phyloP scores from a whole-genome alignment of 2,888 invertebrate genomes.

The Timema podura region DNA sequence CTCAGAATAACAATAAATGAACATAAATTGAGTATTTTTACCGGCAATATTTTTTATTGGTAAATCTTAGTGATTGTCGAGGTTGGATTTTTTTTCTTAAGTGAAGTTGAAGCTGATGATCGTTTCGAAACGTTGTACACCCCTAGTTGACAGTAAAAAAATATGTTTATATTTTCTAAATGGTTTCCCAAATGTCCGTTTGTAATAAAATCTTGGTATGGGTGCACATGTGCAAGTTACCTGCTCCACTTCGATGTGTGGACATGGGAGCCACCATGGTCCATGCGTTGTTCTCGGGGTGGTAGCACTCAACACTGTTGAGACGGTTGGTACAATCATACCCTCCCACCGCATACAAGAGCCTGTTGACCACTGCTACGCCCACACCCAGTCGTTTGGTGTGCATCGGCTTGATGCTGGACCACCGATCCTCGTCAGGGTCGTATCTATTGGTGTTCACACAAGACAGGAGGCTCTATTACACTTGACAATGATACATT shows the following conservation, averaged over 20 bases:
- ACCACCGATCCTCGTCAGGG: constrained; percentile 81
- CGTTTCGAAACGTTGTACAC: too few species aligned
- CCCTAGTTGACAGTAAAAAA: too few species aligned
- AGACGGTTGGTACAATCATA: constrained; percentile 79
- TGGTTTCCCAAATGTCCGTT: too few species aligned
- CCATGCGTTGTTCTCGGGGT: constrained; percentile 91
- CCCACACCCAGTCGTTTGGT: constrained; percentile 72
- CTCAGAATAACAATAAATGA: too few species aligned
- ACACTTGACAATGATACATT: neutral
- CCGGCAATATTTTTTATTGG: too few species aligned
- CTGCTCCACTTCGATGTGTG: constrained; percentile 59
- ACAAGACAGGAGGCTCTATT: neutral
- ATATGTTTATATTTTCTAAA: too few species aligned
- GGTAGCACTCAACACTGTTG: constrained; percentile 82
- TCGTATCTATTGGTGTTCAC: constrained; percentile 62
- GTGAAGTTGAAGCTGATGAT: too few species aligned
- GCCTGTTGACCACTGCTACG: constrained; percentile 54
- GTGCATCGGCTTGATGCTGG: constrained; percentile 68
- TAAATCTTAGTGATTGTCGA: too few species aligned
- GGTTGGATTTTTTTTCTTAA: too few species aligned
- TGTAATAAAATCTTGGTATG: too few species aligned
- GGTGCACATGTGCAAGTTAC: constrained; percentile 10
- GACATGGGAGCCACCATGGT: constrained; percentile 73
- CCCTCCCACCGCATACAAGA: constrained; percentile 82
- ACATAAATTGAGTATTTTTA: too few species aligned